These are phyloP conservation scores for Drosophila oshimai DNA, from an alignment of 1,140 invertebrate species.

Conservation along the genomic window DNA sequence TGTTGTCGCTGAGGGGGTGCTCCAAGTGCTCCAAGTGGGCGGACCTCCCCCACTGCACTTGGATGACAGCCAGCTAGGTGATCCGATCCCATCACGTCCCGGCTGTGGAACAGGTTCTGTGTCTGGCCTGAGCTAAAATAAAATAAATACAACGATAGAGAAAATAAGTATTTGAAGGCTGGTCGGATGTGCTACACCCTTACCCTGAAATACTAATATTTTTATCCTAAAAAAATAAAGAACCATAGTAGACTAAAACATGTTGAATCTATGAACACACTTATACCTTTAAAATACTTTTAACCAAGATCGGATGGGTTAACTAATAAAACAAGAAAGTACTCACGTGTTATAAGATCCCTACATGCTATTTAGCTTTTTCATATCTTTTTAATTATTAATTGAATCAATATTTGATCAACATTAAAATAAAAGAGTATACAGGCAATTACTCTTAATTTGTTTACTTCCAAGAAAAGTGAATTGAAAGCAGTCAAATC, in stretches of 20 bases:
- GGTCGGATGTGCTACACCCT: too few species aligned
- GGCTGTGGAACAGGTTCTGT: slow-evolving; percentile 21
- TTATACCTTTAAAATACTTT: too few species aligned
- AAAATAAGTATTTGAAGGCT: too few species aligned
- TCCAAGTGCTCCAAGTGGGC: too few species aligned
- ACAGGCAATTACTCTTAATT: not conserved
- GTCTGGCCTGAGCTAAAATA: not conserved
- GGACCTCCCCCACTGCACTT: not conserved
- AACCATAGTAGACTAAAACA: too few species aligned
- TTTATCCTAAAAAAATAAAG: too few species aligned
- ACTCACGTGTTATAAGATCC: too few species aligned
- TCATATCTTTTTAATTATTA: not conserved
- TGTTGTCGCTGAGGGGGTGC: not conserved
- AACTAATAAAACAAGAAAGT: too few species aligned
- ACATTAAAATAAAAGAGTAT: not conserved
- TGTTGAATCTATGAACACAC: too few species aligned
- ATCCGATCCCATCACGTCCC: slow-evolving; percentile 25
- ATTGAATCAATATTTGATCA: not conserved
- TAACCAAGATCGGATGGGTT: too few species aligned
- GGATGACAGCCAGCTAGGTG: not conserved
- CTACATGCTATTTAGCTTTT: too few species aligned
- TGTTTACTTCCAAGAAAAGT: slow-evolving; percentile 5
- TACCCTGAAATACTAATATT: too few species aligned
- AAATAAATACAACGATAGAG: not conserved
- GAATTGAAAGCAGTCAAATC: slow-evolving; percentile 10